Evolutionary conservation across 2,113 vertebrate species (phyloP), one percentile per base, ranked within the genome.

Genomic region (Phrynocephalus versicolor): DNA sequence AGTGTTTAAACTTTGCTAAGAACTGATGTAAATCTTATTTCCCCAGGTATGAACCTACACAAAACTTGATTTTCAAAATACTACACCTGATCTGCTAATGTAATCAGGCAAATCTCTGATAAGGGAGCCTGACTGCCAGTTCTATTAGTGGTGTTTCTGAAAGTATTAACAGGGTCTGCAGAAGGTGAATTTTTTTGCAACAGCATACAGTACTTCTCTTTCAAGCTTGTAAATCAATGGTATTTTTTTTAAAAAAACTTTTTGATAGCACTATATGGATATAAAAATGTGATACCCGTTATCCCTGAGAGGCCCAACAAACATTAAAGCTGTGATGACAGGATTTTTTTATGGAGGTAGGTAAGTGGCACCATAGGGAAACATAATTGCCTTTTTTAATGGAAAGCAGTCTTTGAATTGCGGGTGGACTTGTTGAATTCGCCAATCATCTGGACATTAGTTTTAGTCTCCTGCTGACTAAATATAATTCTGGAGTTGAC

Each of bases 331-430:
- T 33, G 18, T 23, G 2, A 14, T 18, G 41, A 2, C 60, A 79
- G 65, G n/a, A n/a, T 27, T 74, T 58, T 41, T 23, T 72, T 81
- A 39, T 4, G 13, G 51, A 33, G 80, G 0, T 23, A 81, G 6
- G 35, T 83, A 65, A 87, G 39, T 57, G 4, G 65, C 77, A 87
- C 0, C 30, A 69, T 86, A 30, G 33, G 51, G 64, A 51, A 89
- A 74, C 57, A 74, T 88, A 83, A 74, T 67, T 87, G 21, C 27
- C 80, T 90, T 83, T 3, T 75, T 87, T 91, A 89, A 89, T 64
- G 58, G 41, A 33, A 60, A n/a, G 25, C 71, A 62, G 84, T 2
- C 4, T 81, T 35, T 64, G 8, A 74, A 33, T 33, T 3, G 19
- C 33, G 69, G 79, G 13, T 7, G n/a, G 25, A 60, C 69, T 85